Evolutionary conservation across 2,113 vertebrate species (phyloP), one percentile per base, ranked within the genome.

Genomic region (Lonchura striata): DNA sequence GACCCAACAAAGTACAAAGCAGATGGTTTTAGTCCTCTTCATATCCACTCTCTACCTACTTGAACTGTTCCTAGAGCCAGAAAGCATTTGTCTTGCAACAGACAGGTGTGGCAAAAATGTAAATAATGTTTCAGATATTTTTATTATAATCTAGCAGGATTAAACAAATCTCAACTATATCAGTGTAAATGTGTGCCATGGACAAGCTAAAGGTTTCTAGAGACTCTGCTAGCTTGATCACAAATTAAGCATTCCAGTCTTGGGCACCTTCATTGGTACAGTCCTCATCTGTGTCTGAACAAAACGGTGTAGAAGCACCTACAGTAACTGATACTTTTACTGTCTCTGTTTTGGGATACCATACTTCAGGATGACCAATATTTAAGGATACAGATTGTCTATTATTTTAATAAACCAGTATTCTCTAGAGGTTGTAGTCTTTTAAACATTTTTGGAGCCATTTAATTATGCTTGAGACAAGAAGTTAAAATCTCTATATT

Each of bases 21-120:
- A 53, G 47, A n/a, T 63, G 31, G 42, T 94, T 15, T 56, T 49
- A 54, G 20, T 53, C 28, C 41, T 86, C 71, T 49, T 94, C 88
- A 52, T 63, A 74, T 85, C 60, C 71, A 35, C 25, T 37, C 7
- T 77, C 39, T 91, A 77, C 68, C 71, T 75, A 35, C 81, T 47
- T 60, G 86, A 91, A 66, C 41, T 41, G 28, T 49, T 94, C 70
- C 68, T n/a, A n/a, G n/a, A n/a, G n/a, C n/a, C n/a, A n/a, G 70
- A 63, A 93, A 88, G 53, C 25, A 56, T 94, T 94, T 95, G 70
- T 75, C 70, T 81, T 47, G 69, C 10, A 7, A 95, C 89, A 90
- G 77, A 69, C 59, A 61, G 71, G 72, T 95, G 69, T 61, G 30
- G 23, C 70, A 92, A 95, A 94, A 83, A 91, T 56, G 59, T 69